phyloP scores from a whole-genome alignment of 2,797 vertebrate genomes.

The Corythornis leucogaster region DNA sequence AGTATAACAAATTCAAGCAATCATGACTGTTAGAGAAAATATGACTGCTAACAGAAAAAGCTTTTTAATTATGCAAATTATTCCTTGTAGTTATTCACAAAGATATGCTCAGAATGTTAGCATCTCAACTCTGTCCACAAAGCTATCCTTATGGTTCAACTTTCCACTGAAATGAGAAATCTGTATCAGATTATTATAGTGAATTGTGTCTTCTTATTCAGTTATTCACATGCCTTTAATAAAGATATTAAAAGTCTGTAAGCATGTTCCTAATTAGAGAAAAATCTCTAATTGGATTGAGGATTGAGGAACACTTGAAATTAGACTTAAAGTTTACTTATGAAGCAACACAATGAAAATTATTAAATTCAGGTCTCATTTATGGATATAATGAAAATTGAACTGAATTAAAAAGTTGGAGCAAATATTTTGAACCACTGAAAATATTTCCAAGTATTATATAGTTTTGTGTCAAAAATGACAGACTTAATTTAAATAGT shows the following conservation, averaged over 20 bases:
- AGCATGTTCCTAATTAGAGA: background rate
- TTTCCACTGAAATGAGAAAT: background rate
- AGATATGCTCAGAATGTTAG: background rate
- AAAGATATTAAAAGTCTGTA: background rate
- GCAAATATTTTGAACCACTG: background rate
- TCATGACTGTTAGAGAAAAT: background rate
- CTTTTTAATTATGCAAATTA: background rate
- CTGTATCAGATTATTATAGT: background rate
- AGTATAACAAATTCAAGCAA: background rate
- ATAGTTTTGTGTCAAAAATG: background rate
- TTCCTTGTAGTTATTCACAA: background rate
- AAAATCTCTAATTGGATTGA: background rate
- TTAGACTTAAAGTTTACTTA: background rate
- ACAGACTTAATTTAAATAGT: background rate
- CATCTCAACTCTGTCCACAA: background rate
- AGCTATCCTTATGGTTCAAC: background rate
- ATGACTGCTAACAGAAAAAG: background rate
- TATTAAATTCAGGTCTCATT: background rate
- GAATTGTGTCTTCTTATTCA: background rate
- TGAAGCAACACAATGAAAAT: background rate
- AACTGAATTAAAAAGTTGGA: background rate
- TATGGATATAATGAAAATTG: background rate
- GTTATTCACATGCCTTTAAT: background rate
- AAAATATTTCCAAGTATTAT: background rate
- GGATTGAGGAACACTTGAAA: background rate